Base-by-base conservation (phyloP, 2,113 vertebrate genomes). In the Bufo gargarizans region DNA sequence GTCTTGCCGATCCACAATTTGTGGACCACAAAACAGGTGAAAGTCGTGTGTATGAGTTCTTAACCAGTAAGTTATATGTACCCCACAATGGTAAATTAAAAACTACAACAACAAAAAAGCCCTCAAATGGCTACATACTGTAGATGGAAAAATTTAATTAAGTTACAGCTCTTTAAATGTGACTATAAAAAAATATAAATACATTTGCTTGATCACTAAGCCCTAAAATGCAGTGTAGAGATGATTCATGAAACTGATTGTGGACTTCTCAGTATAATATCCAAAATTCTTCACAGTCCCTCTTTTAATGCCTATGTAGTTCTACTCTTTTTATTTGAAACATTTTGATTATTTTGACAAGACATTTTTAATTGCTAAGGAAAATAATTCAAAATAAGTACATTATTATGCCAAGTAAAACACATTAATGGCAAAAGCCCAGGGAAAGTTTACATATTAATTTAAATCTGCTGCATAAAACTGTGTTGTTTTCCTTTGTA, bases 371-470 rank as follows among this genome's bases (percentile, higher is more conserved):
- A 71, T 71, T 71, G 43, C 10, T 65, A 6, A 71, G 69, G 69
- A 6, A 71, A 71, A 71, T 71, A 71, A 43, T 71, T 71, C 33
- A 71, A 71, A 71, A 71, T 71, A 71, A 71, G 22, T 71, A 71
- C 69, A 71, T 43, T 71, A 71, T 71, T 71, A 71, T 71, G 69
- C 69, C 69, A 71, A 71, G 69, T 43, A 11, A 71, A 71, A 71
- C 14, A 71, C 69, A 71, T 71, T 71, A 71, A 71, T 71, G 69
- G 69, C 69, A 71, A 71, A 43, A 71, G 69, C 69, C 69, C 69
- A 71, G 69, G 33, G 33, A 43, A 71, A 43, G 69, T 71, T 71
- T 71, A 71, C 69, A 71, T 71, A 71, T 43, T 71, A 71, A 71
- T 71, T 33, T 43, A 71, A 71, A 71, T 13, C 69, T 71, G 69